Conservation (phyloP, 2,888 invertebrate species). For the Balanococcus diminutus region DNA sequence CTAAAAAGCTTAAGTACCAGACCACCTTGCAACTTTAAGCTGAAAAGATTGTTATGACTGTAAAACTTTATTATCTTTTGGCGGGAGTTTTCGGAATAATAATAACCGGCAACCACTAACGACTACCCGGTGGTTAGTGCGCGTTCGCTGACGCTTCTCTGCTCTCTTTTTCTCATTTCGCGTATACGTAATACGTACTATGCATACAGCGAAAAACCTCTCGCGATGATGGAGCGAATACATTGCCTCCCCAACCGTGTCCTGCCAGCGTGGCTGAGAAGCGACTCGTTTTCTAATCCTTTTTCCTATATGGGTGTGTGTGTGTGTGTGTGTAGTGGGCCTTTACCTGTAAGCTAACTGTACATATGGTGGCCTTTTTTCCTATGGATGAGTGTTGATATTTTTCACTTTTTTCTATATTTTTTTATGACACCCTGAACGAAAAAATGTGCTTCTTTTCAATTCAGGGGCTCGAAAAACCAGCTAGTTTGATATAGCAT, state of each 20-base stretch:
- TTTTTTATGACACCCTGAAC: too few species aligned
- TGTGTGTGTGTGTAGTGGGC: too few species aligned
- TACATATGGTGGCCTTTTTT: too few species aligned
- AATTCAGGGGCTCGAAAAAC: too few species aligned
- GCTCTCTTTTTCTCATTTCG: neutral
- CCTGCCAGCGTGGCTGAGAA: too few species aligned
- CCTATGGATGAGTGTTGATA: too few species aligned
- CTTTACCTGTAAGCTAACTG: too few species aligned
- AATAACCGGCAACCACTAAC: constrained; percentile 54
- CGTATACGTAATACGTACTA: neutral
- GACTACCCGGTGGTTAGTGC: constrained; percentile 53
- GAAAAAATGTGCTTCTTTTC: too few species aligned
- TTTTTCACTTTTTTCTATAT: too few species aligned
- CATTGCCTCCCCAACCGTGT: too few species aligned
- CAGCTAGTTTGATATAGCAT: too few species aligned
- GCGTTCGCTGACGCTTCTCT: neutral
- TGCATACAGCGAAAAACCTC: constrained; percentile 46
- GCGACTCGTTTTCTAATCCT: constrained; percentile 52
- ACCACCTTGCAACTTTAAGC: constrained; percentile 53
- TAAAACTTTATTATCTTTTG: constrained; percentile 56
- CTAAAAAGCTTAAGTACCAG: constrained; percentile 51
- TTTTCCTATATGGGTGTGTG: too few species aligned
- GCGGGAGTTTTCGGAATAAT: constrained; percentile 54
- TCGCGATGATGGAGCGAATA: neutral
- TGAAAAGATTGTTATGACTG: constrained; percentile 56